Base-by-base conservation (phyloP, 2,888 invertebrate genomes). In the Vesta saturnalis region DNA sequence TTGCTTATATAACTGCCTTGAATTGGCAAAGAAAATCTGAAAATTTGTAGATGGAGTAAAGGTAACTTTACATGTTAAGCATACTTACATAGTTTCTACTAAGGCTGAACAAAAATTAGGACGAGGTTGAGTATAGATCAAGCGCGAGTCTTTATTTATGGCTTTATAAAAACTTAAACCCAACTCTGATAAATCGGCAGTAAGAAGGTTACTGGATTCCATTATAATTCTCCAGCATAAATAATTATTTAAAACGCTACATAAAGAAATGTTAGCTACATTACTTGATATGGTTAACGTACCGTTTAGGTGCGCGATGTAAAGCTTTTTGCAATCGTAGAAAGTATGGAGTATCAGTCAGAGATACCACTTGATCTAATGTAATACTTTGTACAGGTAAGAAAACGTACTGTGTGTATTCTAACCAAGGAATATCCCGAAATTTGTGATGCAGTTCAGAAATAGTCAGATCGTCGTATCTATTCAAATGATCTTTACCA, bases 391-490 rank as follows among this genome's bases (percentile, higher is more conserved):
- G 74, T 16, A 72, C 72, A 10, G 78, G 80, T 60, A 76, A 74
- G 6, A 80, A 69, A 18, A 83, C 66, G 15, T 77, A 77, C 65
- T 81, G 81, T 46, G 83, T 76, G 67, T 79, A 82, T 55, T 79
- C 74, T 19, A 74, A 72, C 83, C 83, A 84, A 10, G 77, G 73
- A 23, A 83, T 76, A 14, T 76, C 78, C 1, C 80, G 81, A 78
- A 86, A 87, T 74, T 84, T 82, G 60, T 81, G 78, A 71, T 86
- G 84, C 46, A 89, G 78, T 65, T 89, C 85, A 12, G 79, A 79
- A 39, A 89, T 77, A 1, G 85, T 85, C 83, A 85, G 86, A 47
- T 73, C 74, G 59, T 71, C 65, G 64, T 68, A 71, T 35, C 62
- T 56, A 21, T 74, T 55, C n/a, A 66, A 58, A 39, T 73, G 49